Base-by-base conservation (phyloP, 2,888 invertebrate species). In the Ormia ochracea region DNA sequence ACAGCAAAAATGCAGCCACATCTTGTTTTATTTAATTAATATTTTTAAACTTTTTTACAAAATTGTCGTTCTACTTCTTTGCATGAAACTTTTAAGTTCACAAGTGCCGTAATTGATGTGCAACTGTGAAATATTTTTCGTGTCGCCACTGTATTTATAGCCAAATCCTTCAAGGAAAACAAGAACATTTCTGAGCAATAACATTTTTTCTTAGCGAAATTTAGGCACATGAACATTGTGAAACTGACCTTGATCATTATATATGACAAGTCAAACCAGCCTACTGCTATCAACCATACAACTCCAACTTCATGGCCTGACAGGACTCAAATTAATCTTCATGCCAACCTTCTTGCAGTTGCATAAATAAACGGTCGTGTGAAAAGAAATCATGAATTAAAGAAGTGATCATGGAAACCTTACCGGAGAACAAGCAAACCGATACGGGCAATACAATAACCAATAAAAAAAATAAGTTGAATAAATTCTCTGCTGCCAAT, bases 51-150 rank as follows among this genome's bases (percentile, higher is more conserved):
- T 48, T 21, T 10, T 50, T 23, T 4, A 41, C 3, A 38, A n/a
- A 21, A 17, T 82, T n/a, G n/a, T n/a, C n/a, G n/a, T n/a, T n/a
- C n/a, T n/a, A n/a, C n/a, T n/a, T n/a, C n/a, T n/a, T n/a, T n/a
- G n/a, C n/a, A n/a, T n/a, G n/a, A 83, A 85, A 79, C 83, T 86
- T 85, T 56, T 84, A 83, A 86, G 85, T 83, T 82, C 77, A 66
- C 75, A 77, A 69, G 19, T 17, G 4, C 65, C 59, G 33, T 69
- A 41, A 65, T 36, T 78, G 77, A 75, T 82, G 77, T 80, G 79
- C 83, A 78, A 87, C 87, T 87, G 87, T 78, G 66, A 52, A 23
- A 63, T 33, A 26, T n/a, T 73, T 50, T 28, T 28, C 41, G 9
- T 65, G n/a, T 36, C 1, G 43, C 4, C 31, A 23, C 23, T 26